These are phyloP conservation scores for Stenichneumon culpator DNA, from an alignment of 2,888 invertebrate genomes.

Conservation along the genomic window DNA sequence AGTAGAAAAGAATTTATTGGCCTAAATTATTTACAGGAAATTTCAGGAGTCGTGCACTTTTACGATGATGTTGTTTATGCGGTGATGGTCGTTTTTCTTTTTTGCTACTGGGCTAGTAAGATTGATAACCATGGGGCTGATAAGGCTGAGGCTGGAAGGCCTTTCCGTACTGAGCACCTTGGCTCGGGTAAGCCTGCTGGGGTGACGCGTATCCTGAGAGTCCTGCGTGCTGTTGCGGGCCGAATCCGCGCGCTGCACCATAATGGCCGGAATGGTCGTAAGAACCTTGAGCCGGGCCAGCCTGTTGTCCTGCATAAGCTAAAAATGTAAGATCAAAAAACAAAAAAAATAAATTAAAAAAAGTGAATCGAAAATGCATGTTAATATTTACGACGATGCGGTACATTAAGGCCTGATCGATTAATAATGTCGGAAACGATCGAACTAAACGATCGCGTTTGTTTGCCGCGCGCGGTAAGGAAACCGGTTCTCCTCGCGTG, in stretches of 20 bases:
- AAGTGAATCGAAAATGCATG: neutral
- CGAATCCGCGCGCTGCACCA: constrained; percentile 65
- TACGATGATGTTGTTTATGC: constrained; percentile 58
- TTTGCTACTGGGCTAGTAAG: constrained; percentile 73
- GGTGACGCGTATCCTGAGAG: constrained; percentile 57
- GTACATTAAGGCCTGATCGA: constrained; percentile 50
- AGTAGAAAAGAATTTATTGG: constrained; percentile 83
- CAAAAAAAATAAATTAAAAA: neutral
- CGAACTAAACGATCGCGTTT: constrained; percentile 45
- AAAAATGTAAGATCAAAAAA: neutral
- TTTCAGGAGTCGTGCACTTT: constrained; percentile 61
- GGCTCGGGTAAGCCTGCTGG: constrained; percentile 61
- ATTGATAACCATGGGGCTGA: constrained; percentile 79
- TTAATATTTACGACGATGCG: constrained; percentile 9
- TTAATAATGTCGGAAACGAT: constrained; percentile 40
- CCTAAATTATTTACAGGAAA: constrained; percentile 83
- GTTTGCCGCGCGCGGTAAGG: constrained; percentile 50
- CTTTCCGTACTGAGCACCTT: constrained; percentile 61
- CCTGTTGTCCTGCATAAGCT: constrained; percentile 74
- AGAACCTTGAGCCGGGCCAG: constrained; percentile 66
- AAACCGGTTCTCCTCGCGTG: constrained; percentile 74
- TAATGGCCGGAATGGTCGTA: constrained; percentile 73
- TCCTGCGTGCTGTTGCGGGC: constrained; percentile 63
- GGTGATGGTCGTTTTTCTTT: constrained; percentile 25
- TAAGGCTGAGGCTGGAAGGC: constrained; percentile 74